These are phyloP conservation scores for Amphibalanus amphitrite DNA, from an alignment of 1,140 invertebrate genomes.

Conservation along the genomic window DNA sequence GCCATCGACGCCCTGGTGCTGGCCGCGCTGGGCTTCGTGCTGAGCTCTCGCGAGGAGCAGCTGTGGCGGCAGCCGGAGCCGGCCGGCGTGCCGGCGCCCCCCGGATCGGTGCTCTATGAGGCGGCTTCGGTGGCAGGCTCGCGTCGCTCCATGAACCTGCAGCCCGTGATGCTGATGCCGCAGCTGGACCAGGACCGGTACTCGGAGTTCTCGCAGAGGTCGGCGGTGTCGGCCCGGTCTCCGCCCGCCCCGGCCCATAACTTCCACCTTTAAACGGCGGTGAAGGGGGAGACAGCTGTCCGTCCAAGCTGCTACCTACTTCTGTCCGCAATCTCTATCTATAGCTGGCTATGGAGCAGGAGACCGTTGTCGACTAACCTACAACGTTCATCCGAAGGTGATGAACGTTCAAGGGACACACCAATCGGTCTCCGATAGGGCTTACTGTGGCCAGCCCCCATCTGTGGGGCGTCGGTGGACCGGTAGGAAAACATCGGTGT, in stretches of 20 bases:
- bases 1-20: conserved; percentile 78
- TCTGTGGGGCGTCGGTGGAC: no score
- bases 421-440: no score
- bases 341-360: no score
- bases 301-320: no score
- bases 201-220: conserved; percentile 54
- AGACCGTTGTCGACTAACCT: no score
- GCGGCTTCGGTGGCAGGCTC: conserved; percentile 55
- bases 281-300: no score
- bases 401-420: no score
- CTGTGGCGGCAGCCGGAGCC: conserved; percentile 56
- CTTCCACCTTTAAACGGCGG: conserved; percentile 36
- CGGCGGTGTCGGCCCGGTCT: conserved; percentile 27
- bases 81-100: conserved; percentile 14
- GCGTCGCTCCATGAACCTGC: conserved; percentile 62
- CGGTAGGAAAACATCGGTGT: no score
- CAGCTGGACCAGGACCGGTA: conserved; percentile 40
- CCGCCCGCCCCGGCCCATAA: conserved; percentile 34
- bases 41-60: conserved; percentile 71
- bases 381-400: no score
- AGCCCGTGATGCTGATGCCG: conserved; percentile 63
- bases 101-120: neutral
- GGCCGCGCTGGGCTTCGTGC: conserved; percentile 76
- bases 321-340: no score
- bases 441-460: no score